phyloP scores from a whole-genome alignment of 2,113 vertebrate species.

The Enhydra lutris region DNA sequence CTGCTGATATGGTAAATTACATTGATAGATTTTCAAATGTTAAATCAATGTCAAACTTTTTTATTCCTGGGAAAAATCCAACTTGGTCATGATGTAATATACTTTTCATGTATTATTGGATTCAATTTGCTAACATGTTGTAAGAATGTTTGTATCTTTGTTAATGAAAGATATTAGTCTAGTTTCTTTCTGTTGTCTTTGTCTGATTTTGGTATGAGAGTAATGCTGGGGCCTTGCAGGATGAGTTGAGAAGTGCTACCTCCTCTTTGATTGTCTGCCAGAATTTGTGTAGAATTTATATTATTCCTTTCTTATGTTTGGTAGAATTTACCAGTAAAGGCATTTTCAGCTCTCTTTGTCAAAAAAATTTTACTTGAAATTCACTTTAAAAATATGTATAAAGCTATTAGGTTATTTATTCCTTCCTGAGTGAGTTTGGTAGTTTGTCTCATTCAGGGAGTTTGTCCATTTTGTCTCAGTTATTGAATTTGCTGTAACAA shows the following conservation, averaged over 20 bases:
- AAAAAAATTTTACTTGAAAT: not conserved
- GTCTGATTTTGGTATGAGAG: not conserved
- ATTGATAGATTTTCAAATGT: not conserved
- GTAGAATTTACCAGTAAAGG: not conserved
- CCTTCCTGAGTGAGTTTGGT: not conserved
- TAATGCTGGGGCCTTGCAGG: not conserved
- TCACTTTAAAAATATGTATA: not conserved
- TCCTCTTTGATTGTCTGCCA: not conserved
- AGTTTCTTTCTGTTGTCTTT: not conserved
- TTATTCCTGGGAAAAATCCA: not conserved
- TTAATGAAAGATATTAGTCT: not conserved
- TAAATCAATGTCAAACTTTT: not conserved
- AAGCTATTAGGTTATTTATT: not conserved
- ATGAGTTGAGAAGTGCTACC: not conserved
- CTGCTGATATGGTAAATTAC: not conserved
- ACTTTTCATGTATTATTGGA: not conserved
- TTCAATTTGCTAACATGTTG: not conserved
- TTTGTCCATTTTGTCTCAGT: not conserved
- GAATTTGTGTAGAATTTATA: not conserved
- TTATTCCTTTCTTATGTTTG: not conserved
- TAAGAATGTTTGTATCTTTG: not conserved
- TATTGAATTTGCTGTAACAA: not conserved
- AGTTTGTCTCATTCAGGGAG: not conserved
- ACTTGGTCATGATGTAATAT: not conserved
- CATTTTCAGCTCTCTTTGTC: not conserved